Percentiles rank a stretch among this genome's conserved stretches.
Conservation (phyloP, 1,140 invertebrate genomes). For the Diuraphis noxia region DNA sequence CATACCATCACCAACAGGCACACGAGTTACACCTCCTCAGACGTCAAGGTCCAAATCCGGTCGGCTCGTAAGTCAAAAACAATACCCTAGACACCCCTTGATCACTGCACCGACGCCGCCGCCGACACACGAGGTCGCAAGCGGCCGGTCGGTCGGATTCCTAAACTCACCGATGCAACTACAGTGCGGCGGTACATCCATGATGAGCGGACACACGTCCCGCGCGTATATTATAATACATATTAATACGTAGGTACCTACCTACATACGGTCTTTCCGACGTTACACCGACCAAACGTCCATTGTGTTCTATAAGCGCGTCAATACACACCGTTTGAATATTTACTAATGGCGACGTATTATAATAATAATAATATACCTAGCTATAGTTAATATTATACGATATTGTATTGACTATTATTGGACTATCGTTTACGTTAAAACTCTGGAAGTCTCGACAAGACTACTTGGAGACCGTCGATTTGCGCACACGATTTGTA, state of each 20-base stretch:
- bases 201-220: not conserved
- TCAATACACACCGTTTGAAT: not conserved
- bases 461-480: too few species aligned
- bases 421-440: too few species aligned
- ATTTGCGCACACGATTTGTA: too few species aligned
- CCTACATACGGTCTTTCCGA: not conserved
- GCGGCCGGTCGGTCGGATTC: conserved; percentile 32
- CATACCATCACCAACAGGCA: conserved; percentile 13
- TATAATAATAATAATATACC: not conserved
- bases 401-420: too few species aligned
- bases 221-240: not conserved
- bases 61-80: conserved; percentile 22
- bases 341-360: not conserved
- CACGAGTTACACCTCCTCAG: conserved; percentile 14
- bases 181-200: not conserved
- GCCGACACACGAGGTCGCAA: conserved; percentile 25
- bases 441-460: too few species aligned
- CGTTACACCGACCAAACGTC: not conserved
- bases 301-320: not conserved
- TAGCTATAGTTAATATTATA: too few species aligned
- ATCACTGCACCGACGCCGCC: not conserved
- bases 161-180: not conserved
- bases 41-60: conserved; percentile 12
- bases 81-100: conserved; percentile 33
- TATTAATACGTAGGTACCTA: not conserved